These are phyloP conservation scores for Nothoprocta perdicaria DNA, from an alignment of 2,113 vertebrate species.

Conservation along the genomic window DNA sequence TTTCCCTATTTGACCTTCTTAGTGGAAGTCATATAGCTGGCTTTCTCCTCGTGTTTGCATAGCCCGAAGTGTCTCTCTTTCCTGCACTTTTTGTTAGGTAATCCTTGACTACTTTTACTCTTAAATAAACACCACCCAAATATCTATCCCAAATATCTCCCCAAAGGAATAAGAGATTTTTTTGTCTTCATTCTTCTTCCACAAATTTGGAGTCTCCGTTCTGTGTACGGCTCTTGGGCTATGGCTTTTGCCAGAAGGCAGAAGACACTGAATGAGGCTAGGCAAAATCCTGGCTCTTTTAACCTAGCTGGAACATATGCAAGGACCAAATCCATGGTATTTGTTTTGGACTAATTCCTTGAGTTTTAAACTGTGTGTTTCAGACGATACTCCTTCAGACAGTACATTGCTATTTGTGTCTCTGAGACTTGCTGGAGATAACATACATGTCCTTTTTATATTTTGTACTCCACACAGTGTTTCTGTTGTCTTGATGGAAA, in stretches of 20 bases:
- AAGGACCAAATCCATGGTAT: neutral
- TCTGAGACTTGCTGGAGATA: neutral
- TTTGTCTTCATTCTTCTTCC: neutral
- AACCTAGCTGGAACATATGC: neutral
- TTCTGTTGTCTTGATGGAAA: neutral
- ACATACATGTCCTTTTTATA: neutral
- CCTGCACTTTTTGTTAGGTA: neutral
- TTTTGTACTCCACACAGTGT: neutral
- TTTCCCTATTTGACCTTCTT: conserved; percentile 27
- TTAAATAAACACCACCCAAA: neutral
- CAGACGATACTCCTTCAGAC: neutral
- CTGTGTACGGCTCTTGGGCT: neutral
- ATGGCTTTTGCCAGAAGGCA: neutral
- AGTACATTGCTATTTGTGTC: neutral
- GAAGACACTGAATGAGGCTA: neutral
- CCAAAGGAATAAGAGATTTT: neutral
- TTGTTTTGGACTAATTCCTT: neutral
- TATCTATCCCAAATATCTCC: neutral
- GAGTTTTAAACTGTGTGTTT: neutral
- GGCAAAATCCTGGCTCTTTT: neutral
- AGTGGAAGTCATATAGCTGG: neutral
- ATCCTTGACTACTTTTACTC: neutral
- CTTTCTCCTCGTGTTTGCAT: neutral
- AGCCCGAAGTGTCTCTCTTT: neutral
- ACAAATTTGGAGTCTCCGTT: neutral